Evolutionary conservation across 2,113 vertebrate genomes (phyloP).

Genomic region (Prietella phreatophila): DNA sequence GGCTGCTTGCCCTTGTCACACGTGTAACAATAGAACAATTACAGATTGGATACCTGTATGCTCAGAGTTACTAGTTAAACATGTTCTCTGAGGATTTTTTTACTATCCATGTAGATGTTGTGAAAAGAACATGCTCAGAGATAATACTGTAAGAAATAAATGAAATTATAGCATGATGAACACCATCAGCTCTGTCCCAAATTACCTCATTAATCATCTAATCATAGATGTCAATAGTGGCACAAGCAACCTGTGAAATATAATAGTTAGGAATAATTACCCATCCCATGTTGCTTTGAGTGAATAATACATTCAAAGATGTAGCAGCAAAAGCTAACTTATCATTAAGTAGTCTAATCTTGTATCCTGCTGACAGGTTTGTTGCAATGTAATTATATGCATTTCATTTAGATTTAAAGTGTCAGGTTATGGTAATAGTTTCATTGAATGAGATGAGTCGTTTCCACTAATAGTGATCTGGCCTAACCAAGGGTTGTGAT

Average conservation of each 20-base stretch:
- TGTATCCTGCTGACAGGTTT: slow-evolving; percentile 21
- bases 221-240: slow-evolving; percentile 19
- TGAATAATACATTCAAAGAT: background rate
- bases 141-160: background rate
- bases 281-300: background rate
- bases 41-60: background rate
- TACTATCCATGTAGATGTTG: background rate
- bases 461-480: slow-evolving; percentile 18
- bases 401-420: slow-evolving; percentile 41
- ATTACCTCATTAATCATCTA: slow-evolving; percentile 25
- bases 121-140: background rate
- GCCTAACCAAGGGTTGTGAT: background rate
- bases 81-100: slow-evolving; percentile 19
- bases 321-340: background rate
- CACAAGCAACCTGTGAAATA: slow-evolving; percentile 1
- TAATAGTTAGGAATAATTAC: slow-evolving; percentile 16
- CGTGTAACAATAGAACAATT: slow-evolving; percentile 11
- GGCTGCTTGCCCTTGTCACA: slow-evolving; percentile 14
- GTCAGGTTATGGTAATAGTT: slow-evolving; percentile 27
- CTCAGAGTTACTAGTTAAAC: background rate
- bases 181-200: background rate
- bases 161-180: background rate
- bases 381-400: slow-evolving; percentile 34
- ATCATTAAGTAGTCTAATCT: slow-evolving; percentile 29
- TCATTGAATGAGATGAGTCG: slow-evolving; percentile 35